Evolutionary conservation across 2,113 vertebrate species (phyloP), one percentile per base, ranked within the genome.

Genomic region (Syrmaticus mikado): DNA sequence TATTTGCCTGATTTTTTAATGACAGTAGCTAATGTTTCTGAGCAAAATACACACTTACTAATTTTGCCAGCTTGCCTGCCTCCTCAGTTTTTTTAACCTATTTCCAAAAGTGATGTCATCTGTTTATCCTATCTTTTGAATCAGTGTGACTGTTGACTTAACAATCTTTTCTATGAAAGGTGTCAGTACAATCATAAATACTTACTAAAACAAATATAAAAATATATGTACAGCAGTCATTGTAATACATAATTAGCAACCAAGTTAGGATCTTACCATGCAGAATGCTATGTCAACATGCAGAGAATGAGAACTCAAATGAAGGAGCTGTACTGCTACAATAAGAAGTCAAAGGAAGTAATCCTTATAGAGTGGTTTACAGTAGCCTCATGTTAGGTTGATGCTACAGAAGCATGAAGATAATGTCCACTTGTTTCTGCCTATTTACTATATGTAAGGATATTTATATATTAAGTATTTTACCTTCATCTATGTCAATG

Each of bases 361-460:
- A 67, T 50, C 27, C 11, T 36, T 46, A 72, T 1, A 34, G 6
- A 13, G 9, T 34, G 27, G 8, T 83, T 67, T 81, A 40, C 4
- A 32, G 52, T 16, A 71, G 7, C 3, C 17, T 10, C 28, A 7
- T 17, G 4, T 4, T 55, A 53, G 27, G 32, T 8, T 52, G 60
- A 30, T 6, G 6, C 27, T n/a, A 41, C 24, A 41, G 22, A 55
- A 60, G 17, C 13, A 25, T 8, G 7, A 32, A 19, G 27, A 2
- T 55, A 30, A 6, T 5, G 4, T 25, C 13, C 2, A 5, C 67
- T 53, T 40, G 55, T 22, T 79, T 90, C 80, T 65, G 19, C 38
- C 4, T n/a, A 4, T 70, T 15, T 50, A 2, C 6, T 60, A 0
- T 32, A 18, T 21, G 2, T 15, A 3, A 4, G 6, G 12, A 28